Evolutionary conservation across 1,140 invertebrate genomes (phyloP).

Genomic region (Lordiphosa clarofinis): DNA sequence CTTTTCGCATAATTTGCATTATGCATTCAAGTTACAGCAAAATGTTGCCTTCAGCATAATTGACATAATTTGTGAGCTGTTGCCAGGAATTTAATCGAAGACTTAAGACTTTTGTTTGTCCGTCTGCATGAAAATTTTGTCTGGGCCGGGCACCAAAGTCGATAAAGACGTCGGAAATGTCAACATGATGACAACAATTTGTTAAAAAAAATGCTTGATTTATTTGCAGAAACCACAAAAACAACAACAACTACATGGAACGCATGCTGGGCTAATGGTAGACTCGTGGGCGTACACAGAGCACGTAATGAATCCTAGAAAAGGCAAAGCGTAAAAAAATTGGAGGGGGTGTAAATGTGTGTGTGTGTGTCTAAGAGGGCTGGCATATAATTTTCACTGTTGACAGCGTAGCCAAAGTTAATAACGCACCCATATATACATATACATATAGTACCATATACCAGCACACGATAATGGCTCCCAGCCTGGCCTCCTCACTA

Average conservation of each 20-base stretch:
- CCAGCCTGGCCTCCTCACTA: conserved; percentile 26
- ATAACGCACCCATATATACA: conserved; percentile 64
- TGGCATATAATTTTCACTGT: conserved; percentile 72
- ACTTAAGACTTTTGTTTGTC: conserved; percentile 17
- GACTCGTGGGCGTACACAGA: conserved; percentile 32
- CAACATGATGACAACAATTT: conserved; percentile 78
- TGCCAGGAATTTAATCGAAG: conserved; percentile 26
- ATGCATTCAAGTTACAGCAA: conserved; percentile 19
- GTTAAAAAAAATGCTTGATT: conserved; percentile 78
- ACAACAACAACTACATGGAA: neutral
- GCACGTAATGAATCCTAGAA: conserved; percentile 70
- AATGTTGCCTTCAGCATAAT: conserved; percentile 27
- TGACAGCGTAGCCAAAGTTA: conserved; percentile 72
- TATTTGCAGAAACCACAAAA: conserved; percentile 48
- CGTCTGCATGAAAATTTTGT: too few species aligned
- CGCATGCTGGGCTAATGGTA: conserved; percentile 68
- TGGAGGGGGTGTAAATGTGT: conserved; percentile 13
- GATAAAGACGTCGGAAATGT: conserved; percentile 77
- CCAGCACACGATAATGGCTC: conserved; percentile 50
- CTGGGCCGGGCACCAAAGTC: conserved; percentile 32
- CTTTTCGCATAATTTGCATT: conserved; percentile 47
- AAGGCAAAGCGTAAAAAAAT: conserved; percentile 64
- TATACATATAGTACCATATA: conserved; percentile 19
- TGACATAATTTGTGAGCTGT: conserved; percentile 46
- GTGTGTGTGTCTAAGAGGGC: conserved; percentile 26